These are phyloP conservation scores for Camponotus floridanus DNA, from an alignment of 1,140 invertebrate genomes.

Conservation along the genomic window DNA sequence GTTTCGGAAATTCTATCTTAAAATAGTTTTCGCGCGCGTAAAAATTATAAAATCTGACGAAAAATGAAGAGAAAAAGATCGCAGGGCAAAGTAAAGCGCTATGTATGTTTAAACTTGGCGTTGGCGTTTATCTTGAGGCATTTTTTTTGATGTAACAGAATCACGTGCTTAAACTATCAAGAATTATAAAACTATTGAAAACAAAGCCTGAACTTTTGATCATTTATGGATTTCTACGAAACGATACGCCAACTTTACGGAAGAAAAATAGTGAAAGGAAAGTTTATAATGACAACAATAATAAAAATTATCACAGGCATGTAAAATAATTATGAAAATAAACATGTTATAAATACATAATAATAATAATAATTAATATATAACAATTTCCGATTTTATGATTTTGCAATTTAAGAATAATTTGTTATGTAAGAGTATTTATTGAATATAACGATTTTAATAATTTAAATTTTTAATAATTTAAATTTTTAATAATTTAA, in stretches of 20 bases:
- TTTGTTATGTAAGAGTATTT: neutral
- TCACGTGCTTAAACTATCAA: too few relatives aligned
- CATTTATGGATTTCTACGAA: too few relatives aligned
- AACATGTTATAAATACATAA: neutral
- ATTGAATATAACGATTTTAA: conserved; percentile 20
- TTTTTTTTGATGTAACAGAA: too few relatives aligned
- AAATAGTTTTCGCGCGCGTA: neutral
- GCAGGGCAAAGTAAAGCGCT: too few relatives aligned
- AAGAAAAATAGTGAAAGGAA: neutral
- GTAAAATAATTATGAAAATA: neutral
- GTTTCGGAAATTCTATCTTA: too few relatives aligned
- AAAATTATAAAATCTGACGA: neutral
- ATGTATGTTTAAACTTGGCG: too few relatives aligned
- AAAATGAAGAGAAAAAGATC: too few relatives aligned
- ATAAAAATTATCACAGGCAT: neutral
- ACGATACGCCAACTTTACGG: too few relatives aligned
- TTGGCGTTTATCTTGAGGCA: too few relatives aligned
- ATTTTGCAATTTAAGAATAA: neutral
- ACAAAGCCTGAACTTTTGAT: neutral
- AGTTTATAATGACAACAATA: neutral
- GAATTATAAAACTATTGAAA: too few relatives aligned
- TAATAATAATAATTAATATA: too few relatives aligned
- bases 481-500: conserved; percentile 24
- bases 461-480: conserved; percentile 23
- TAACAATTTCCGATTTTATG: neutral